phyloP scores from a whole-genome alignment of 2,888 invertebrate species.

The Aplocera efformata region DNA sequence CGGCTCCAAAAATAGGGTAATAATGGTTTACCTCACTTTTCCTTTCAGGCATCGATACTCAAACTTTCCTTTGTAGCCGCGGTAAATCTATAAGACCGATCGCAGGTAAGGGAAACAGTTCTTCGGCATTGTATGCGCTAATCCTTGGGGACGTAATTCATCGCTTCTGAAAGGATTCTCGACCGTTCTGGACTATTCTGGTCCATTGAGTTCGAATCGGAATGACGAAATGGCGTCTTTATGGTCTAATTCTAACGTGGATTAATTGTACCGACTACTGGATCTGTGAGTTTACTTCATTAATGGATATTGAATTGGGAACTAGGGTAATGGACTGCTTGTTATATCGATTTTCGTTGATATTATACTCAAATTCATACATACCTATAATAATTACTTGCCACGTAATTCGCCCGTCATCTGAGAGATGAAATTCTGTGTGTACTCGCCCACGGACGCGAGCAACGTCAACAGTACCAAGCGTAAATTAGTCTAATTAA shows the following conservation, averaged over 20 bases:
- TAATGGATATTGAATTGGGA: constrained; percentile 9
- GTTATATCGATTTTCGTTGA: too few species aligned
- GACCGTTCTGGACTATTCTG: constrained; percentile 18
- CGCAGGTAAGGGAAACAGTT: constrained; percentile 6
- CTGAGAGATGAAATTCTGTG: too few species aligned
- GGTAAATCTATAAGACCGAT: constrained; percentile 2
- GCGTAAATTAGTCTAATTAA: too few species aligned
- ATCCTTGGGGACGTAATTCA: constrained; percentile 11
- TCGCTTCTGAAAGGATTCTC: constrained; percentile 17
- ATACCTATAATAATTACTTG: too few species aligned
- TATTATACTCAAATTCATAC: too few species aligned
- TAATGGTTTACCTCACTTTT: neutral
- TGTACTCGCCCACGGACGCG: too few species aligned
- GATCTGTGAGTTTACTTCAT: neutral
- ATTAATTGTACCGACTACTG: constrained; percentile 16
- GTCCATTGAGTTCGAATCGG: constrained; percentile 21
- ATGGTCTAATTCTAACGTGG: constrained; percentile 22
- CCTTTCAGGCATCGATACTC: neutral
- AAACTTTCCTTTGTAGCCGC: neutral
- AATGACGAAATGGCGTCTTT: constrained; percentile 25
- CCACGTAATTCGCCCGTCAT: too few species aligned
- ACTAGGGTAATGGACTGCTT: neutral
- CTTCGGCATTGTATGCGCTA: constrained; percentile 9
- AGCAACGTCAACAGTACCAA: too few species aligned
- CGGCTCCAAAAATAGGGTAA: too few species aligned